Conservation (phyloP, 2,113 vertebrate genomes). For the Macaca fascicularis region T2T-MFA8v1.1 NC_088388.1:116343501-116344000, state of each 20-base stretch:
- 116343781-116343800: rapidly evolving
- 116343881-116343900: not conserved
- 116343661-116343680: not conserved
- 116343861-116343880: rapidly evolving
- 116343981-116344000: not conserved
- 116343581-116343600: not conserved
- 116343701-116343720: not conserved
- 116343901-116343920: not conserved
- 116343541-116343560: not conserved
- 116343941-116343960: rapidly evolving
- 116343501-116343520: rapidly evolving
- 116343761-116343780: not conserved
- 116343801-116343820: not conserved
- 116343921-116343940: too few species aligned
- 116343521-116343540: rapidly evolving
- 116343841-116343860: not conserved
- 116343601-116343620: not conserved
- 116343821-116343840: not conserved
- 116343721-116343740: not conserved
- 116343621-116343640: too few species aligned
- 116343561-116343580: not conserved
- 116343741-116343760: not conserved
- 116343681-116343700: not conserved
- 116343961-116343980: not conserved
- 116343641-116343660: not conserved